phyloP scores from a whole-genome alignment of 2,797 vertebrate species.

The Nothura maculosa region DNA sequence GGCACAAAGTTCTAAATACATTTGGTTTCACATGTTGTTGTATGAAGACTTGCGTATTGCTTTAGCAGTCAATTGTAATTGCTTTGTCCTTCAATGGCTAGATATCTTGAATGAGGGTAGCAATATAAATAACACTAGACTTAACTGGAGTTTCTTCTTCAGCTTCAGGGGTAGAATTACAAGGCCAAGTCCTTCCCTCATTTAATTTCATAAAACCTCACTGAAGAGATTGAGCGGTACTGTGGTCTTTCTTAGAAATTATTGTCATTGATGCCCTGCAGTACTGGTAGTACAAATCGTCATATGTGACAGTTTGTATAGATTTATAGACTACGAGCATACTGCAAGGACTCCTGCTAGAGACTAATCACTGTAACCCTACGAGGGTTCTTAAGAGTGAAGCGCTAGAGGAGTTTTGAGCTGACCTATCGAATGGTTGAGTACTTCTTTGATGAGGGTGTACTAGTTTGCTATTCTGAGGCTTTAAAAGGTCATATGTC shows the following conservation, averaged over 20 bases:
- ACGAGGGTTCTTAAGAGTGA: neutral
- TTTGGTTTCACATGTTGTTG: neutral
- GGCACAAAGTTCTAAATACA: neutral
- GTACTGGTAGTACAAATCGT: neutral
- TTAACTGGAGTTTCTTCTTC: neutral
- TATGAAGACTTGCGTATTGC: neutral
- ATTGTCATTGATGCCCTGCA: neutral
- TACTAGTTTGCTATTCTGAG: neutral
- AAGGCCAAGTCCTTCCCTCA: neutral
- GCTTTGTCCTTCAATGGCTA: neutral
- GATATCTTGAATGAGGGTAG: conserved; percentile 1
- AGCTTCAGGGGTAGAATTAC: neutral
- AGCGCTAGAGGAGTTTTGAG: neutral
- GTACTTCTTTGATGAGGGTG: neutral
- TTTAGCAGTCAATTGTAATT: neutral
- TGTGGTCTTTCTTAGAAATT: neutral
- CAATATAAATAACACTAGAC: neutral
- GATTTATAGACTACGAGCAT: neutral
- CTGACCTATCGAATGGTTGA: neutral
- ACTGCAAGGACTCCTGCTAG: neutral
- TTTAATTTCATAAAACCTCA: conserved; percentile 31
- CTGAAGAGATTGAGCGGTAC: neutral
- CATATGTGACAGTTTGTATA: neutral
- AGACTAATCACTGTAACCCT: neutral
- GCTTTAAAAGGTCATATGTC: neutral